Conservation (phyloP, 2,113 vertebrate species). For the Dendropsophus ebraccatus region DNA sequence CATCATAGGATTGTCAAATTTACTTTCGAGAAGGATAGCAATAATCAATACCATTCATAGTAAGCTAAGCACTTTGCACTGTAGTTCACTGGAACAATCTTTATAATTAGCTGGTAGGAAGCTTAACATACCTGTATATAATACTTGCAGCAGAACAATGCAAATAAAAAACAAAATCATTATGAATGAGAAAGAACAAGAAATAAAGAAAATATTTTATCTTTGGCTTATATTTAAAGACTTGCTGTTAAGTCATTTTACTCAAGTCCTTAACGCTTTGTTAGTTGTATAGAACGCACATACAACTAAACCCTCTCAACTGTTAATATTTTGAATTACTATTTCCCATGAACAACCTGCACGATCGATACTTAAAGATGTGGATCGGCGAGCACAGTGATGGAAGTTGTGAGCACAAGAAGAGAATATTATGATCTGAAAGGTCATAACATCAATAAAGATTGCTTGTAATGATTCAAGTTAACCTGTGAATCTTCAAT, state of each 20-base stretch:
- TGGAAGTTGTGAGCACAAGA: constrained; percentile 12
- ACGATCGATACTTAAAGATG: constrained; percentile 24
- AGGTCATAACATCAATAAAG: constrained; percentile 43
- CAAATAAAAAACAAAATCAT: background rate
- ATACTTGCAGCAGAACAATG: background rate
- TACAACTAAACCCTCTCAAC: constrained; percentile 25
- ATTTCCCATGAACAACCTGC: constrained; percentile 28
- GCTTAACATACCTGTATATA: constrained; percentile 1
- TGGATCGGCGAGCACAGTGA: constrained; percentile 28
- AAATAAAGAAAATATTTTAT: background rate
- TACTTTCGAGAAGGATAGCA: background rate
- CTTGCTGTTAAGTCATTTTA: constrained; percentile 22
- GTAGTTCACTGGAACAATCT: constrained; percentile 28
- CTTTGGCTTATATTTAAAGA: background rate
- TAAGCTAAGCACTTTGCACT: constrained; percentile 1
- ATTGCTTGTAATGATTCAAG: constrained; percentile 21
- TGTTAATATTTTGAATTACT: constrained; percentile 44
- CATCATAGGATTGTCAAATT: constrained; percentile 1
- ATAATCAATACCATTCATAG: constrained; percentile 19
- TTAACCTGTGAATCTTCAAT: background rate
- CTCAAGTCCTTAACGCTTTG: constrained; percentile 29
- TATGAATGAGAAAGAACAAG: background rate
- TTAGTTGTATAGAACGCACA: constrained; percentile 21
- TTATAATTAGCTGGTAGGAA: constrained; percentile 31
- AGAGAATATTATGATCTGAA: constrained; percentile 32